These are phyloP conservation scores for Drosophila varians DNA, from an alignment of 1,140 invertebrate genomes.

Conservation along the genomic window DNA sequence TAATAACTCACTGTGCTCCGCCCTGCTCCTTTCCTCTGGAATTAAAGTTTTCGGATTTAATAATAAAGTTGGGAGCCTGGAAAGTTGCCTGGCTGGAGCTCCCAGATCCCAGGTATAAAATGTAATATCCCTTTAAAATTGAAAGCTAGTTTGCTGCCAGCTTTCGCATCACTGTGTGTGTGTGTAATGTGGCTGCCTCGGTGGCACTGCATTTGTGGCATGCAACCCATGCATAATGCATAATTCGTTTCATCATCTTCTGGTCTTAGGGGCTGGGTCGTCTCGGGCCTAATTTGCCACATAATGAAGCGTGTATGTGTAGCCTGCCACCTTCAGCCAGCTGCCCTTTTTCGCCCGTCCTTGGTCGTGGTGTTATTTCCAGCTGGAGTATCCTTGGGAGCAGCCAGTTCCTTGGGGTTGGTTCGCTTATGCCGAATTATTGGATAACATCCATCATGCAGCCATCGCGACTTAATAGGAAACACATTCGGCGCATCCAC, in stretches of 20 bases:
- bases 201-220: constrained; percentile 53
- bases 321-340: neutral
- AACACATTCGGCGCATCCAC: constrained; percentile 14
- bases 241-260: constrained; percentile 72
- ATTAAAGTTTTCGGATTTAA: constrained; percentile 79
- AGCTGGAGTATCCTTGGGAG: constrained; percentile 11
- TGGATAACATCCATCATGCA: constrained; percentile 40
- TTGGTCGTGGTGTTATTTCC: constrained; percentile 37
- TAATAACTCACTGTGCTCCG: constrained; percentile 77
- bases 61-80: constrained; percentile 62
- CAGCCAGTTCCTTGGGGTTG: neutral
- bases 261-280: constrained; percentile 7
- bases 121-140: neutral
- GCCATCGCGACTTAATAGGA: constrained; percentile 11
- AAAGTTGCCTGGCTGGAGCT: neutral
- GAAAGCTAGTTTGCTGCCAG: neutral
- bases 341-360: neutral
- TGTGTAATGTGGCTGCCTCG: constrained; percentile 54
- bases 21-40: constrained; percentile 15
- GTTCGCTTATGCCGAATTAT: constrained; percentile 27
- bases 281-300: constrained; percentile 78
- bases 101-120: neutral
- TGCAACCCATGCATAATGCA: constrained; percentile 71
- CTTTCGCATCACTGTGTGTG: constrained; percentile 40
- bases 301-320: constrained; percentile 75